These are phyloP conservation scores for Tribolium castaneum DNA, from an alignment of 1,140 invertebrate genomes.

Conservation along the genomic window DNA sequence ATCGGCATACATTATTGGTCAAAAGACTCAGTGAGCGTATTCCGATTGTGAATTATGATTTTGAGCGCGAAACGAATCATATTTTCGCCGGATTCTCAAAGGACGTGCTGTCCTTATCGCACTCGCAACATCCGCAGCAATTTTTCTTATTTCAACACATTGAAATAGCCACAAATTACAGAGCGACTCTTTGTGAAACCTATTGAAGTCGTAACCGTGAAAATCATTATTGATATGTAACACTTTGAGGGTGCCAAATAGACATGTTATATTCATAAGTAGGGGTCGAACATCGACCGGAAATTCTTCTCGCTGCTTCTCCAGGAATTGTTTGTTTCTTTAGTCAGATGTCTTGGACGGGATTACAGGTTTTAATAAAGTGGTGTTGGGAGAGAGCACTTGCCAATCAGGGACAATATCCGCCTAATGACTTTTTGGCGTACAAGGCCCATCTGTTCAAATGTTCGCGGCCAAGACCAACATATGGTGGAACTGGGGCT, in stretches of 20 bases:
- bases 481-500: constrained; percentile 61
- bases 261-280: constrained; percentile 64
- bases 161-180: constrained; percentile 56
- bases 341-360: not conserved
- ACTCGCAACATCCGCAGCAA: constrained; percentile 16
- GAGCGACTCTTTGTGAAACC: constrained; percentile 54
- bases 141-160: constrained; percentile 46
- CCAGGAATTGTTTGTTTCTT: constrained; percentile 11
- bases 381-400: constrained; percentile 58
- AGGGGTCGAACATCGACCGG: constrained; percentile 35
- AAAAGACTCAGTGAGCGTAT: constrained; percentile 60
- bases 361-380: constrained; percentile 55
- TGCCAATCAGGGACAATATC: constrained; percentile 61
- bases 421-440: constrained; percentile 64
- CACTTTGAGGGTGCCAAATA: constrained; percentile 65
- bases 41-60: constrained; percentile 62
- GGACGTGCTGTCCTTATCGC: constrained; percentile 46
- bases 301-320: not conserved
- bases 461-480: constrained; percentile 62
- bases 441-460: constrained; percentile 63
- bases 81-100: constrained; percentile 62
- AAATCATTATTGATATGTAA: constrained; percentile 64
- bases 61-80: constrained; percentile 61
- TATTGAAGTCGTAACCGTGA: constrained; percentile 59
- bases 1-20: constrained; percentile 62